A percentile compares a stretch with the other conserved stretches of the same genome.
Evolutionary conservation across 2,113 vertebrate species (phyloP).

Genomic region (Poicephalus gulielmi): DNA sequence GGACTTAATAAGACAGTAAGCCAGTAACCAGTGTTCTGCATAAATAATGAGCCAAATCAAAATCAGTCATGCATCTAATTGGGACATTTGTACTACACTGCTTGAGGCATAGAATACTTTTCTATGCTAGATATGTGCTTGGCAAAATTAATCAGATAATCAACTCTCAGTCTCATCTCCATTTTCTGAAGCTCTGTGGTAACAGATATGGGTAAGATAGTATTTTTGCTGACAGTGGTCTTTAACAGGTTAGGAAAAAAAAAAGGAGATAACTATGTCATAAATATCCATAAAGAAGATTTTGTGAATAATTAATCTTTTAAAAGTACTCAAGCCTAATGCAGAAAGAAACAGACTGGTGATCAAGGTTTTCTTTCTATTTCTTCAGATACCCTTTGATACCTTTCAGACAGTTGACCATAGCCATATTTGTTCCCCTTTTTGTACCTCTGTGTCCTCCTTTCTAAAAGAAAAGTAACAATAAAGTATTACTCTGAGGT

Average conservation of each 20-base stretch:
- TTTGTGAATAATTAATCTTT: neutral
- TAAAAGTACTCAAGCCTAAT: neutral
- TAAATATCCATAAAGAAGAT: neutral
- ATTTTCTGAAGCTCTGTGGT: slow-evolving; percentile 27
- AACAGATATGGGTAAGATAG: neutral
- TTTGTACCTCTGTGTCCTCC: neutral
- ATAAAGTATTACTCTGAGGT: neutral
- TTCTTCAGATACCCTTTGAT: neutral
- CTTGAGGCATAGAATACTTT: slow-evolving; percentile 70
- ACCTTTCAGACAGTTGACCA: neutral
- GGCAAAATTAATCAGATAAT: slow-evolving; percentile 69
- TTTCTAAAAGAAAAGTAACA: neutral
- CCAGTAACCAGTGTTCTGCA: slow-evolving; percentile 71
- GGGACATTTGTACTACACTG: slow-evolving; percentile 78
- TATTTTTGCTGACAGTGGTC: neutral
- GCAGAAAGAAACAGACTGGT: neutral
- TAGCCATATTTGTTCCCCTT: neutral
- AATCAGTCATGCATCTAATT: slow-evolving; percentile 80
- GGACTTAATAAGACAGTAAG: slow-evolving; percentile 66
- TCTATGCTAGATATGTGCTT: slow-evolving; percentile 68
- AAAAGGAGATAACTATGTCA: neutral
- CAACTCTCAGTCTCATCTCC: slow-evolving; percentile 36
- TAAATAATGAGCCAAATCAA: slow-evolving; percentile 78
- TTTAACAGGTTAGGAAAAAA: neutral
- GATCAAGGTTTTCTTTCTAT: neutral